phyloP scores from a whole-genome alignment of 1,140 invertebrate genomes.

The Drosophila ironensis region DNA sequence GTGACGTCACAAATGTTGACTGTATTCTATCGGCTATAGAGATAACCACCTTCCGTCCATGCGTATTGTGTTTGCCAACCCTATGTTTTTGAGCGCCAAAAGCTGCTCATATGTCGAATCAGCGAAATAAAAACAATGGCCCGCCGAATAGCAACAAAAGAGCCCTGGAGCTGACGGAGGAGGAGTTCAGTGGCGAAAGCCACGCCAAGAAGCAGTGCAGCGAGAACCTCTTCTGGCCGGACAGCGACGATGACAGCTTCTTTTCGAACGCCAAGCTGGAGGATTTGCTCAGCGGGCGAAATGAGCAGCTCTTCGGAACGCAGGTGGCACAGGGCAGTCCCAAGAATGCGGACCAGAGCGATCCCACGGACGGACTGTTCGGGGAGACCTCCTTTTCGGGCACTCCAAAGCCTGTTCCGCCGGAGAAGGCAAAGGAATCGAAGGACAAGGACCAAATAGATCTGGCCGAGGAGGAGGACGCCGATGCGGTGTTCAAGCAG shows the following conservation, averaged over 20 bases:
- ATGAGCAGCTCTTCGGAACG: slow-evolving; percentile 32
- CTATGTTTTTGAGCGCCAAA: slow-evolving; percentile 11
- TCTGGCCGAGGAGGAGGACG: slow-evolving; percentile 5
- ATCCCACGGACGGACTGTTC: slow-evolving; percentile 61
- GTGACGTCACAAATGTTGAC: too few species aligned
- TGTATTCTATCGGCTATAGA: too few species aligned
- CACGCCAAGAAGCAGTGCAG: slow-evolving; percentile 28
- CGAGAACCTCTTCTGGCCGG: slow-evolving; percentile 58
- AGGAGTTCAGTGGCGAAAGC: not conserved
- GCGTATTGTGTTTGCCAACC: too few species aligned
- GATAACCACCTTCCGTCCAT: too few species aligned
- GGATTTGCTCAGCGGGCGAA: slow-evolving; percentile 37
- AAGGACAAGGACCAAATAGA: slow-evolving; percentile 10
- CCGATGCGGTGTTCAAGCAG: slow-evolving; percentile 43
- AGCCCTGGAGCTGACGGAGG: slow-evolving; percentile 7
- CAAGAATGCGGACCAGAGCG: slow-evolving; percentile 15
- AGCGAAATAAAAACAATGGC: slow-evolving; percentile 7
- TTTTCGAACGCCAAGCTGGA: slow-evolving; percentile 64
- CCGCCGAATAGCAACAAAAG: slow-evolving; percentile 4
- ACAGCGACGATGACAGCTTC: slow-evolving; percentile 62
- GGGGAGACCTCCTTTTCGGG: slow-evolving; percentile 44
- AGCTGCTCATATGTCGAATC: slow-evolving; percentile 9
- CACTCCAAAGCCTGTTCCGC: not conserved
- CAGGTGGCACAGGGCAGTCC: slow-evolving; percentile 13
- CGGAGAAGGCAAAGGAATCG: not conserved